A percentile compares a stretch with the other conserved stretches of the same genome.
Evolutionary conservation across 2,797 vertebrate species (phyloP).

Genomic region (Schizopygopsis pylzovi): DNA sequence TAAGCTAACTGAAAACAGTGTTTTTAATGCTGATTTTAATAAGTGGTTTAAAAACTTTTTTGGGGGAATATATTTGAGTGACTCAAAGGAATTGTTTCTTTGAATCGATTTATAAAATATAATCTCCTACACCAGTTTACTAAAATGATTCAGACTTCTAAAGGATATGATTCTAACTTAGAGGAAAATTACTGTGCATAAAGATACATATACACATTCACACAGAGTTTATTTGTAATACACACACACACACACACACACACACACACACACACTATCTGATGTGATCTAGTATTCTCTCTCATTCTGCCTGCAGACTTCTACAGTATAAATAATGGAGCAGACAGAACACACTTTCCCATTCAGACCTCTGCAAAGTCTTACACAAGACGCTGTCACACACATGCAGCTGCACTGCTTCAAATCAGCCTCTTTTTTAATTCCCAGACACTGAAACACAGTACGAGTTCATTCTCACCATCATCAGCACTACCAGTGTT

Average conservation of each 20-base stretch:
- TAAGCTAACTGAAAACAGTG: neutral
- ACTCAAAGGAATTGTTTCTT: neutral
- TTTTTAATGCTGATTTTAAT: too few relatives aligned
- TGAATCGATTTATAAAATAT: neutral
- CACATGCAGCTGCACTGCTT: neutral
- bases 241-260: neutral
- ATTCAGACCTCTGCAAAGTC: slow-evolving; percentile 29
- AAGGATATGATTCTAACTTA: neutral
- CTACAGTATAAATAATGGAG: slow-evolving; percentile 48
- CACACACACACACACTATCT: neutral
- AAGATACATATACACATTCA: neutral
- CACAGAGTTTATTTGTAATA: neutral
- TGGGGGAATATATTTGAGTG: neutral
- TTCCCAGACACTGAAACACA: neutral
- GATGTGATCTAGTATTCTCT: slow-evolving; percentile 46
- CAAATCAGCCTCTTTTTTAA: neutral
- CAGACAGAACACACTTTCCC: slow-evolving; percentile 30
- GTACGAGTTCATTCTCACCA: neutral
- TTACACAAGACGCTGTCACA: neutral
- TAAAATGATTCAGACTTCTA: neutral
- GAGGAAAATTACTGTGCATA: neutral
- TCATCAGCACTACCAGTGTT: neutral
- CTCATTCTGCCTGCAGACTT: slow-evolving; percentile 49
- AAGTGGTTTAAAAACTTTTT: neutral
- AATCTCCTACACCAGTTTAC: neutral